Conservation (phyloP, 2,113 vertebrate species). For the Mustelus asterias region DNA sequence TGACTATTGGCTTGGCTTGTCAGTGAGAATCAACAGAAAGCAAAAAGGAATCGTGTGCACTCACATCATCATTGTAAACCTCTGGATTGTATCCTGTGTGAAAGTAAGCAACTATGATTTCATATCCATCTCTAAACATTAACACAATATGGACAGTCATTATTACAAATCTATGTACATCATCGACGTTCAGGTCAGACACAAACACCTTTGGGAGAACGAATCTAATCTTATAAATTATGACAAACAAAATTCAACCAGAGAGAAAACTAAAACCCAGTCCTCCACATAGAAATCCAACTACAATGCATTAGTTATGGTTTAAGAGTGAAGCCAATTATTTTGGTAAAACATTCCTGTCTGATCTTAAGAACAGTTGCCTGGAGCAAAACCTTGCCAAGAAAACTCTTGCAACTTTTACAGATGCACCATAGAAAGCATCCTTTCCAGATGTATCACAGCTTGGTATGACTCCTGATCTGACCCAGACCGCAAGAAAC, state of each 20-base stretch:
- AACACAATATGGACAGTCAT: background rate
- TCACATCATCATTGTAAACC: constrained; percentile 53
- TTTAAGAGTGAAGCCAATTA: background rate
- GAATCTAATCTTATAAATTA: background rate
- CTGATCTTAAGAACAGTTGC: no score
- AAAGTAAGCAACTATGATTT: constrained; percentile 88
- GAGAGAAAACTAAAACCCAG: background rate
- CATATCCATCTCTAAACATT: constrained; percentile 67
- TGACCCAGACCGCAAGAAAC: no score
- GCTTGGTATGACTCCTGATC: no score
- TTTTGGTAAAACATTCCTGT: background rate
- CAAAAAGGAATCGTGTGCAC: background rate
- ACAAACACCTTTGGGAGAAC: background rate
- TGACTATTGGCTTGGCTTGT: background rate
- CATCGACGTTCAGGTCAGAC: background rate
- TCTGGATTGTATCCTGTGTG: constrained; percentile 83
- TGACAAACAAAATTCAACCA: no score
- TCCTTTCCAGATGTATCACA: no score
- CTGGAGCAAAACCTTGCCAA: no score
- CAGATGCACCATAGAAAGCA: no score
- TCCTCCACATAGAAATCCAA: background rate
- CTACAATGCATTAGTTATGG: background rate
- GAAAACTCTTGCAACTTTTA: no score
- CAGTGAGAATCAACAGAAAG: background rate
- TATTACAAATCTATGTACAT: background rate